Conservation (phyloP, 2,888 invertebrate genomes). For the Cantharis flavilabris region DNA sequence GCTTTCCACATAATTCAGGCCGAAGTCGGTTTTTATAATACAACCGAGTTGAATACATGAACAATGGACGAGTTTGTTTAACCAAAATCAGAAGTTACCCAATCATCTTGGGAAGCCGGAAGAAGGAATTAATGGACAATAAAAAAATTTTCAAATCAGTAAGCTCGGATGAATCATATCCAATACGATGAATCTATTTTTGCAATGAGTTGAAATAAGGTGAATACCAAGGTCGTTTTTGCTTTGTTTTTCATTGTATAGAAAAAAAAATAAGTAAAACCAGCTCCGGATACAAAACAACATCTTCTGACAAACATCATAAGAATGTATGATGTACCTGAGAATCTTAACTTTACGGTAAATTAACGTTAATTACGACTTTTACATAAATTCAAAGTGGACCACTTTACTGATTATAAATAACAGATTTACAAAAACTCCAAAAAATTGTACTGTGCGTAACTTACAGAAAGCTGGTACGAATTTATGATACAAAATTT, state of each 20-base stretch:
- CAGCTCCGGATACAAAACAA: constrained; percentile 26
- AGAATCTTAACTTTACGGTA: constrained; percentile 16
- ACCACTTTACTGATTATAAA: background rate
- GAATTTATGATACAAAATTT: background rate
- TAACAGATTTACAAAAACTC: background rate
- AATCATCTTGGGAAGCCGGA: background rate
- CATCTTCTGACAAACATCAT: constrained; percentile 23
- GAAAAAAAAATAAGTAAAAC: constrained; percentile 18
- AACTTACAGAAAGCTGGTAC: background rate
- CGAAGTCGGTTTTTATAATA: background rate
- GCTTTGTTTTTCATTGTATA: constrained; percentile 23
- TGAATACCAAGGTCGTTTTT: constrained; percentile 23
- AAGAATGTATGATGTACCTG: constrained; percentile 11
- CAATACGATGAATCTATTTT: constrained; percentile 20
- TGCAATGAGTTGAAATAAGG: constrained; percentile 13
- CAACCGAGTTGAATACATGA: background rate
- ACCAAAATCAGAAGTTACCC: background rate
- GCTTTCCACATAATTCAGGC: background rate
- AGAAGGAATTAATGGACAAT: background rate
- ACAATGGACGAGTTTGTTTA: background rate
- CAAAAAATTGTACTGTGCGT: background rate
- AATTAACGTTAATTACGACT: constrained; percentile 5
- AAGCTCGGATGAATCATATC: constrained; percentile 11
- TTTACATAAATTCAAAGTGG: background rate
- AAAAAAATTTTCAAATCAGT: background rate